Evolutionary conservation across 2,888 invertebrate genomes (phyloP), one percentile per base, ranked within the genome.

Genomic region (Steinernema hermaphroditum): DNA sequence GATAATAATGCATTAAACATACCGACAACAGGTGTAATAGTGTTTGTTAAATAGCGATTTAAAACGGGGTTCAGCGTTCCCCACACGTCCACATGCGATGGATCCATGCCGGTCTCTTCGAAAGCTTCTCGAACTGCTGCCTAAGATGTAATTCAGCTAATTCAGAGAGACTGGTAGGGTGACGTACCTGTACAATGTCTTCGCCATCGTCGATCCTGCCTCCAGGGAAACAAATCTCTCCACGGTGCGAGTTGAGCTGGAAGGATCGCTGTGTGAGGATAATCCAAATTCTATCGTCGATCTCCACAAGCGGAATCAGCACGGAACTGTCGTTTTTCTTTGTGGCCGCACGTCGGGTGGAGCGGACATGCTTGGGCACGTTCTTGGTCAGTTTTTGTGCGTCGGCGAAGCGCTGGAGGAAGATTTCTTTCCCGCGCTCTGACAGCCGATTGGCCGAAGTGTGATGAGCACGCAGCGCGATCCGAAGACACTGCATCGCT

Each of bases 141-240:
- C 37, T 37, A n/a, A n/a, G n/a, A n/a, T n/a, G n/a, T n/a, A n/a
- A n/a, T n/a, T n/a, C n/a, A n/a, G n/a, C n/a, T n/a, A n/a, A n/a
- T n/a, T n/a, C n/a, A n/a, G n/a, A n/a, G n/a, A n/a, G n/a, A n/a
- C n/a, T n/a, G n/a, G n/a, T n/a, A n/a, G n/a, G n/a, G 34, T 19
- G 16, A 49, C 16, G 2, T 57, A 78, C 80, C 74, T 81, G 70
- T n/a, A 78, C 76, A 22, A 74, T 54, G 1, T 76, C 76, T 68
- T 84, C 84, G 41, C 77, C 78, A n/a, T 78, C 69, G 12, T 84
- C 83, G 19, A 74, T 72, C 32, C 76, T 72, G 46, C 84, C 84
- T 8, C 84, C 84, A n/a, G 84, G 84, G 71, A 84, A 84, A 46
- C 83, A 84, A 4, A 83, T 68, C 76, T 83, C 83, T 24, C 83